Conservation (phyloP, 2,797 vertebrate species). For the Taenioides sp. region DNA sequence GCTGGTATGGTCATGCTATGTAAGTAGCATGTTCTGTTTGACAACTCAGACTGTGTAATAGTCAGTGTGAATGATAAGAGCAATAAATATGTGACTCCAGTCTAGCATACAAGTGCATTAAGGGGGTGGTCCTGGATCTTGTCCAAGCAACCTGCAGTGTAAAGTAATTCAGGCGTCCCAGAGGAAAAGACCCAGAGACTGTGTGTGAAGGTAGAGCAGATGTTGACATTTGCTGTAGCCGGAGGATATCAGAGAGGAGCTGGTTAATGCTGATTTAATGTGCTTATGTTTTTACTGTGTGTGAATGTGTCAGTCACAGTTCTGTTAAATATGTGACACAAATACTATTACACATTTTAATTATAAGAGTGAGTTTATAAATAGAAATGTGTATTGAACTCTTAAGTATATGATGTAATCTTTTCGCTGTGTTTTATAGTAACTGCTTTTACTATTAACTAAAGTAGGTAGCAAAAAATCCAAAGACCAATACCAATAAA, state of each 20-base stretch:
- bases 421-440: neutral
- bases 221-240: conserved; percentile 26
- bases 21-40: conserved; percentile 6
- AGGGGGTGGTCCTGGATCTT: conserved; percentile 20
- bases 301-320: conserved; percentile 1
- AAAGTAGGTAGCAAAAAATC: too few relatives aligned
- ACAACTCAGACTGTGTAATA: conserved; percentile 12
- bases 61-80: conserved; percentile 12
- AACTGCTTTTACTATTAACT: neutral
- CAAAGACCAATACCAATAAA: too few relatives aligned
- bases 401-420: neutral
- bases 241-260: conserved; percentile 16
- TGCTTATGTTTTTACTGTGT: conserved; percentile 5
- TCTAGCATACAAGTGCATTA: conserved; percentile 1
- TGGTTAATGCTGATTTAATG: conserved; percentile 12
- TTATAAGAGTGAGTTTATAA: neutral
- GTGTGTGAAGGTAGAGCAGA: conserved; percentile 30
- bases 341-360: neutral
- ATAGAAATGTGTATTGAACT: neutral
- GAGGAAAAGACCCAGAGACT: conserved; percentile 30
- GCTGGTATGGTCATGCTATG: neutral
- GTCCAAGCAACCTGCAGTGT: conserved; percentile 35
- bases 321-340: neutral
- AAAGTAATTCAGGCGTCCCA: conserved; percentile 34
- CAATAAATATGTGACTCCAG: conserved; percentile 17